Base-by-base conservation (phyloP, 2,888 invertebrate species). In the Ptychoptera contaminata region DNA sequence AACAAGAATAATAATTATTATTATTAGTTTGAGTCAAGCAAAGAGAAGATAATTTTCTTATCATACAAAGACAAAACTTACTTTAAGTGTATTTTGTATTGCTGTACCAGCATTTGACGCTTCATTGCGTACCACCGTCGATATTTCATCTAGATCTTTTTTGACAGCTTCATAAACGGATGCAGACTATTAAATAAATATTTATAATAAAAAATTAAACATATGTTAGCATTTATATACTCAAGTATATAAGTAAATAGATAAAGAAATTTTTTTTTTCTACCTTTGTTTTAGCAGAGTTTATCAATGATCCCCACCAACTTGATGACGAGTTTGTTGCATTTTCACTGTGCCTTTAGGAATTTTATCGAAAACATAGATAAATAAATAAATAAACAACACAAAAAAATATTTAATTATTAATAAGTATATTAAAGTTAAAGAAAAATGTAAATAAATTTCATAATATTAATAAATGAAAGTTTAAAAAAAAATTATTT, bases 161-260 rank as follows among this genome's bases (percentile, higher is more conserved):
- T 79, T 81, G 50, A 83, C 81, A 69, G 81, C 82, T 47, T 81
- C 79, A 53, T 79, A 71, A 2, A 82, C 82, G 59, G 80, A 80
- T 2, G 74, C 75, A 41, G 81, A 80, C 80, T 82, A 62, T 2
- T 67, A 61, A 32, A 32, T 32, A 3, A 7, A 32, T 7, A 3
- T 9, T 7, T 7, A 32, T 7, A 32, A 32, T 9, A 7, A 32
- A 8, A 4, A 11, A 30, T 10, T 29, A 12, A 40, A 46, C 9
- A 37, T 38, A 46, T 23, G 34, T 44, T 40, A 29, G 2, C 34
- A 12, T 34, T 38, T 34, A 39, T 39, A 12, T 42, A 47, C 11
- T 38, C n/a, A 37, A 16, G 30, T 14, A 16, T 11, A 15, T 16
- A 38, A 15, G 23, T 9, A 12, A 40, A 14, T 11, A 32, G 16